Evolutionary conservation across 2,888 invertebrate genomes (phyloP), one percentile per base, ranked within the genome.

Genomic region (Ormyrus rosae): DNA sequence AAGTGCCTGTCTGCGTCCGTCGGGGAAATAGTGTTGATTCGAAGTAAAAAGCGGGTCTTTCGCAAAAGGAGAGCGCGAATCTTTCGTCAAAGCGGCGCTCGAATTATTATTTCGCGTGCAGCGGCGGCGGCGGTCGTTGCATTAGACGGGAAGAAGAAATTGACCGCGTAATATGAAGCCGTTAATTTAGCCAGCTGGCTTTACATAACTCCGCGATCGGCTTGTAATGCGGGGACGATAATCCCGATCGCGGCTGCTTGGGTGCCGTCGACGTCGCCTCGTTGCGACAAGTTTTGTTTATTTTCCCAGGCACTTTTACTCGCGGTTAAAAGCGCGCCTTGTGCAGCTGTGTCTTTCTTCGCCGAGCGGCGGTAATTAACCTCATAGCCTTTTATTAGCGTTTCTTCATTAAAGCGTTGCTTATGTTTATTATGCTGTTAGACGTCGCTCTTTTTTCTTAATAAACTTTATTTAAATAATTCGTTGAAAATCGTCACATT

Each of bases 201-300:
- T 81, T 81, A 77, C 67, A 69, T 81, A 81, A 81, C 73, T 48
- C 63, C 34, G 51, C 51, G 48, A 46, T 19, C n/a, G 10, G 6
- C 34, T 34, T 34, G 8, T 67, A 65, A 71, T 45, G 3, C 19
- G n/a, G 48, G n/a, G 5, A 34, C 71, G 71, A 61, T 67, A 64
- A 72, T 65, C 70, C 45, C 56, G 11, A 61, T 53, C 58, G 19
- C 7, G 46, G 11, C 11, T 34, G 34, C 34, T 0, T 0, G 50
- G 6, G 10, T 7, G 10, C 5, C 19, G 19, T 48, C 6, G 7
- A 34, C 11, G 19, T 5, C 11, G n/a, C 2, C 13, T 0, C 5
- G 45, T 51, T 11, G 64, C 53, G 68, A 45, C n/a, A 45, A 61
- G 74, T 11, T 50, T 13, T 13, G 3, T 45, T 71, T 6, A 2